Conservation (phyloP, 1,140 invertebrate genomes). For the Achroia grisella region DNA sequence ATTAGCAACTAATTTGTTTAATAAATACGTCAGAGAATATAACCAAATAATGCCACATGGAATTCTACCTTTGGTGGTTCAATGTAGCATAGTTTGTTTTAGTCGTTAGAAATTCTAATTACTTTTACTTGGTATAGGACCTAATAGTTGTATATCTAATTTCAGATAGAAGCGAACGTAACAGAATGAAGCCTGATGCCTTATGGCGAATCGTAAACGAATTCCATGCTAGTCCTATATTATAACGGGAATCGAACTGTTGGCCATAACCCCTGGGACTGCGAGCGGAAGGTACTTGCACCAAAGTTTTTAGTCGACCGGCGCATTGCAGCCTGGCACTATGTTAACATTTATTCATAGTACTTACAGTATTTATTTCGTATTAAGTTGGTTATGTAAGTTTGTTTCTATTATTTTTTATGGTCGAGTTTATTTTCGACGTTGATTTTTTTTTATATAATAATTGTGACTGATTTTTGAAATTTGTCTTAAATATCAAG, state of each 20-base stretch:
- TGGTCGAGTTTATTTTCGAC: constrained; percentile 21
- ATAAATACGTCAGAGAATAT: no score
- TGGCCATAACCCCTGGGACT: constrained; percentile 54
- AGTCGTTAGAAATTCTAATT: no score
- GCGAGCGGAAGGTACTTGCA: constrained; percentile 34
- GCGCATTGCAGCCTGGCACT: constrained; percentile 9
- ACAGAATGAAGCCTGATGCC: constrained; percentile 6
- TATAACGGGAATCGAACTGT: constrained; percentile 55
- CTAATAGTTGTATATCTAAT: constrained; percentile 21
- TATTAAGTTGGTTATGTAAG: constrained; percentile 45
- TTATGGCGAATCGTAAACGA: constrained; percentile 40
- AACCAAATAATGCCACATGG: no score
- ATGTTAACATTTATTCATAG: constrained; percentile 39
- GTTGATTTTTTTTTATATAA: constrained; percentile 21
- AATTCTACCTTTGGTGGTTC: no score
- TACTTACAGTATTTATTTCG: constrained; percentile 72
- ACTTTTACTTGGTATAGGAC: no score
- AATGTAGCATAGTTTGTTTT: no score
- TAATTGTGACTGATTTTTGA: constrained; percentile 36
- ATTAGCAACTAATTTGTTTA: no score
- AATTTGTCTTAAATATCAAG: constrained; percentile 5
- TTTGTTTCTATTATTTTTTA: constrained; percentile 32
- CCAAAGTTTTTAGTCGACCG: constrained; percentile 50
- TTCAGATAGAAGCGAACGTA: constrained; percentile 5
- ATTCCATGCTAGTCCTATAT: constrained; percentile 69